Evolutionary conservation across 64 coral and sea anemone species (phyloP), one percentile per base, ranked within the genome.

Genomic region (Anthopleura sola): DNA sequence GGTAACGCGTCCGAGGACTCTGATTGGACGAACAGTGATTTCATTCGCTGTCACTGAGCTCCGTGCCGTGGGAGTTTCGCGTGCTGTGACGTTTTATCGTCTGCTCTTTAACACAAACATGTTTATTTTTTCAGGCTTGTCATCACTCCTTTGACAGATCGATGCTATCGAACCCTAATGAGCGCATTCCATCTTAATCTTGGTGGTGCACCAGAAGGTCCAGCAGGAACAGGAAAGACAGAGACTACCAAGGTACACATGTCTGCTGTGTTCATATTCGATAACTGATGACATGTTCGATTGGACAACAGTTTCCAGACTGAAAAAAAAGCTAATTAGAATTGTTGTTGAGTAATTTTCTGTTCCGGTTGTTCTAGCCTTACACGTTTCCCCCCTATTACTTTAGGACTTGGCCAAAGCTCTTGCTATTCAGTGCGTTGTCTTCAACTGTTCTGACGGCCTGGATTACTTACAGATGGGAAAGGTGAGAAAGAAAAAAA

Each of bases 401-500:
- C n/a, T 89, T 34, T 36, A 99, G 97, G 97, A 99, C 88, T 89
- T 99, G 66, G 97, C 97, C 24, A 99, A 99, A 88, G 97, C 97
- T 10, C 93, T 99, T 36, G 97, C 97, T 37, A 99, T 99, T 81
- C 97, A 99, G 66, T 99, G 97, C 77, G 97, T 99, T 78, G 97
- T 99, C 21, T 99, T 99, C 74, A 99, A 99, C 75, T 99, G 97
- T 75, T 99, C 97, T 82, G 97, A 99, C 87, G 97, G 97, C 60
- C 82, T 99, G 75, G 97, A 99, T 76, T 99, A 99, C 69, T 87
- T 99, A 54, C 97, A 99, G 68, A 99, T 99, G 97, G 97, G 97
- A 29, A 99, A 99, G 68, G 97, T 99, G 90, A 62, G 81, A 60
- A 17, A 57, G 20, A 57, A 0, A 11, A 56, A 56, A 6, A 56